Percentiles rank a stretch among this genome's conserved stretches.
Conservation (phyloP, 1,140 invertebrate species). For the Ooceraea biroi region DNA sequence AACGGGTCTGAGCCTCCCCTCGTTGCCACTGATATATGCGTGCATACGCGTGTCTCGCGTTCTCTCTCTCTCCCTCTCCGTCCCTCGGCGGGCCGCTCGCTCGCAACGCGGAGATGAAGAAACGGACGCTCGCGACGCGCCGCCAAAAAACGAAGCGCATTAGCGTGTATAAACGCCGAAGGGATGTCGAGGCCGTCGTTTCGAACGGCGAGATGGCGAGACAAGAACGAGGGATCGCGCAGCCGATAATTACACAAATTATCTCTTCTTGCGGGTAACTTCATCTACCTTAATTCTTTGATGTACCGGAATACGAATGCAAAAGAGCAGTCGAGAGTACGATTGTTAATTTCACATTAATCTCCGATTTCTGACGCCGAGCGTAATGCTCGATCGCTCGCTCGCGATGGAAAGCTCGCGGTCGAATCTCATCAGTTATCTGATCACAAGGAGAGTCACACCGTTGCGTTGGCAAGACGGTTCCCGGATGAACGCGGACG, state of each 20-base stretch:
- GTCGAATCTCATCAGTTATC: too few relatives aligned
- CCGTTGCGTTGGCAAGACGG: slow-evolving; percentile 32
- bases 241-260: slow-evolving; percentile 24
- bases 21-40: slow-evolving; percentile 62
- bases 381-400: too few relatives aligned
- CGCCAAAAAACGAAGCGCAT: slow-evolving; percentile 58
- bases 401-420: too few relatives aligned
- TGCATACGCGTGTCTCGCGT: slow-evolving; percentile 40
- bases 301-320: background rate
- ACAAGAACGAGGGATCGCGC: background rate
- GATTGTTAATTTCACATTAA: background rate
- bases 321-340: background rate
- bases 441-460: slow-evolving; percentile 50
- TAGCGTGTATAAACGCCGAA: slow-evolving; percentile 30
- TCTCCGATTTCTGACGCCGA: background rate
- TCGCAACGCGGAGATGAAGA: slow-evolving; percentile 52
- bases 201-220: background rate
- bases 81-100: slow-evolving; percentile 30
- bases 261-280: slow-evolving; percentile 30
- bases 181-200: slow-evolving; percentile 35
- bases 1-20: slow-evolving; percentile 62
- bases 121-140: slow-evolving; percentile 44
- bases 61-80: slow-evolving; percentile 15
- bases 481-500: slow-evolving; percentile 60
- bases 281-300: background rate